Base-by-base conservation (phyloP, 2,888 invertebrate species). In the Nyleta sp. region DNA sequence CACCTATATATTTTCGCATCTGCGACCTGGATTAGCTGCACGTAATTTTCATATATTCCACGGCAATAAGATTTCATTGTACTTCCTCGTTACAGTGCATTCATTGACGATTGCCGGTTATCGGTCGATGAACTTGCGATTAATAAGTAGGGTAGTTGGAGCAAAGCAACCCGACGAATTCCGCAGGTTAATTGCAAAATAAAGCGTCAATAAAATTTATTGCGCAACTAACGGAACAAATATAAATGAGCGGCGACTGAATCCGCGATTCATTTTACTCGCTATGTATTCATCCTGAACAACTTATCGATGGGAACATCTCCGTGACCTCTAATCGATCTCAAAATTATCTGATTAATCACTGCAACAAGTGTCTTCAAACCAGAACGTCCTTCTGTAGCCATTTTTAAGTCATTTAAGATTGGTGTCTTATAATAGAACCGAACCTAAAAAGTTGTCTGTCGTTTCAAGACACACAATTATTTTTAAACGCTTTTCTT, bases 1-100 rank as follows among this genome's bases (percentile, higher is more conserved):
- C 72, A 46, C 77, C 77, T 72, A 77, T 60, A 71, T 72, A 77
- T 60, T 67, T 65, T 72, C 53, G 53, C 70, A 52, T 53, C 42
- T 24, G 22, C 59, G 73, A 64, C 73, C 65, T 65, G 73, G 65
- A 73, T 73, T 65, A 65, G 59, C 35, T 15, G 71, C 53, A 18
- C 64, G 46, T 70, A 52, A 65, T 77, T 72, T 67, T 59, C 77
- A 77, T 71, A 60, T 67, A 52, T 31, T 24, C 24, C 65, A 44
- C 11, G 44, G 13, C 11, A 40, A 48, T 46, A 48, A 24, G 46
- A 17, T 24, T 53, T 48, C 72, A 59, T 65, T 65, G 65, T 64
- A 55, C 72, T 72, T 77, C 72, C 77, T 53, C n/a, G 40, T 75
- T 53, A 15, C 42, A 15, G 71, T 62, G 53, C 24, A 53, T 42